Base-by-base conservation (phyloP, 1,140 invertebrate species). In the Stegodyphus dumicola region DNA sequence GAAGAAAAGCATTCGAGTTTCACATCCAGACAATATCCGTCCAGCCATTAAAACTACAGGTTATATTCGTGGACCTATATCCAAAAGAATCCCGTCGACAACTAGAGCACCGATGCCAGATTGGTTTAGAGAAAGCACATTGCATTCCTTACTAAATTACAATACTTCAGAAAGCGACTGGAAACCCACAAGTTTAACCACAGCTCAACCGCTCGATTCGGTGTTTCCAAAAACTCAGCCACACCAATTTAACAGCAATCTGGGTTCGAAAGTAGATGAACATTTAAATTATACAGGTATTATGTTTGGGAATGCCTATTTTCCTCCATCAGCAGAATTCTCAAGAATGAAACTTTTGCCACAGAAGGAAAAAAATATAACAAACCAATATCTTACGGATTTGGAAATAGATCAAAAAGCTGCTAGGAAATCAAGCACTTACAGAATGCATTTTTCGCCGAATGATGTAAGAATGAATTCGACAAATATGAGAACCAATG, bases 1-100 rank as follows among this genome's bases (percentile, higher is more conserved):
- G 10, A 76, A 49, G 11, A 85, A 85, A 48, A 76, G 73, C 18
- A 85, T 85, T 1, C 71, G 53, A 6, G 81, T 85, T 13, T 67
- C 73, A 3, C 13, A 66, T 5, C 70, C 56, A 7, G 33, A 33
- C 33, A 33, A 33, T 33, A 33, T 33, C 33, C 18, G 49, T 0
- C 33, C n/a, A 15, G n/a, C 9, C 7, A 85, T 85, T 48, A 73
- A 85, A 17, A 85, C 81, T 0, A 75, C 65, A 1, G 81, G 81
- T 10, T 85, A 76, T 33, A 77, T 85, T 7, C 65, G 65, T 7
- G n/a, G 17, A n/a, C 1, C 11, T n/a, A n/a, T 67, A n/a, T 2
- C 7, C 10, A 18, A 67, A 17, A 33, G 33, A 33, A 33, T 33
- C 3, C 65, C 7, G 17, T n/a, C 9, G 11, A n/a, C 65, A 9